phyloP scores from a whole-genome alignment of 2,888 invertebrate species.

The Cryptocheilus praepositus region DNA sequence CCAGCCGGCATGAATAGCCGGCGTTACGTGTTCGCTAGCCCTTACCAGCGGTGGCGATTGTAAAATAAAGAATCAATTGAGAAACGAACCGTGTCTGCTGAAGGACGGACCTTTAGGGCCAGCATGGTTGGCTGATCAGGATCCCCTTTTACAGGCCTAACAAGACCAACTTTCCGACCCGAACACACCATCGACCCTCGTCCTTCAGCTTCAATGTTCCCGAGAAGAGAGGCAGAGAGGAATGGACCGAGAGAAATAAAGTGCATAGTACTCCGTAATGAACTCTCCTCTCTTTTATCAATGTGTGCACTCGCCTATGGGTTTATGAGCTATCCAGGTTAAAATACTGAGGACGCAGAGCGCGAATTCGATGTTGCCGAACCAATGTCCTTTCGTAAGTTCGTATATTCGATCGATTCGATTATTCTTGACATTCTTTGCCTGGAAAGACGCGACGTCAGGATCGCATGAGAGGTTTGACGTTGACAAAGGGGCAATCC shows the following conservation, averaged over 20 bases:
- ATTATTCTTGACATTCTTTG: not conserved
- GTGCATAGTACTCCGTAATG: conserved; percentile 40
- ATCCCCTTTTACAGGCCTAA: conserved; percentile 67
- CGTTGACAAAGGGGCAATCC: conserved; percentile 18
- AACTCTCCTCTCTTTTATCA: conserved; percentile 45
- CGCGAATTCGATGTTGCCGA: not conserved
- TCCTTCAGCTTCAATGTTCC: conserved; percentile 60
- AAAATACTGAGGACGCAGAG: not conserved
- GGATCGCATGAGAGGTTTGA: not conserved
- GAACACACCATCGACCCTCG: conserved; percentile 52
- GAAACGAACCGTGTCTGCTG: conserved; percentile 71
- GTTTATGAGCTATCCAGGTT: conserved; percentile 29
- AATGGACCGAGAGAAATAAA: conserved; percentile 27
- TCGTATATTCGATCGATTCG: too few species aligned
- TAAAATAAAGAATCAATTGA: conserved; percentile 75
- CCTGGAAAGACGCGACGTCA: too few species aligned
- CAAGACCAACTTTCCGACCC: conserved; percentile 69
- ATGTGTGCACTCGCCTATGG: conserved; percentile 9
- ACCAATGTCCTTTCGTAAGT: not conserved
- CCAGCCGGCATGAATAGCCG: too few species aligned
- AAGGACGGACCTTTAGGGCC: conserved; percentile 61
- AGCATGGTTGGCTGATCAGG: conserved; percentile 68
- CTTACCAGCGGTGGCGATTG: conserved; percentile 58
- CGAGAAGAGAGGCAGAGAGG: conserved; percentile 40
- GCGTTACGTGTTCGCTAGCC: not conserved